Percentiles rank a stretch among this genome's conserved stretches.
These are phyloP conservation scores for Euzetes globulus DNA, from an alignment of 2,888 invertebrate species.

Conservation along the genomic window DNA sequence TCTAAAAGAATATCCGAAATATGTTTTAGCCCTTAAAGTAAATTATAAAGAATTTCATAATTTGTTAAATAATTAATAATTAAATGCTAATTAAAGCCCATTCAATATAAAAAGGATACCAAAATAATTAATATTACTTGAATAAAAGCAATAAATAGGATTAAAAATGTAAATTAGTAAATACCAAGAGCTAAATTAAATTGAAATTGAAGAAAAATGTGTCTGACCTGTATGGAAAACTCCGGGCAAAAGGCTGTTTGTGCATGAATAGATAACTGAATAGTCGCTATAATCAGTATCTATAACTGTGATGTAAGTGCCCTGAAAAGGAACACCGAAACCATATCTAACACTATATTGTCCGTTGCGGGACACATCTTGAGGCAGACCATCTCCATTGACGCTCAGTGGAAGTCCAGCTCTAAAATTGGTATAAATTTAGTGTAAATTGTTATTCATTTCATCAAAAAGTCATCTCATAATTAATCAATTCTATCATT, in stretches of 20 bases:
- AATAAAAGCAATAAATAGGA: no score
- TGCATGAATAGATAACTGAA: constrained; percentile 37
- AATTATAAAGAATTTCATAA: neutral
- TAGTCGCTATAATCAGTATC: constrained; percentile 39
- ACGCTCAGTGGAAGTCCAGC: constrained; percentile 38
- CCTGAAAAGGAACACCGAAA: constrained; percentile 39
- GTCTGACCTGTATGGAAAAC: constrained; percentile 38
- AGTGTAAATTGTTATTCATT: no score
- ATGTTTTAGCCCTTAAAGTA: no score
- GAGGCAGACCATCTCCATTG: constrained; percentile 38
- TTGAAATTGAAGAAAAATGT: neutral
- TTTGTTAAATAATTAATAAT: no score
- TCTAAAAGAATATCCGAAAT: no score
- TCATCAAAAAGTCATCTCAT: neutral
- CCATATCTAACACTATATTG: constrained; percentile 38
- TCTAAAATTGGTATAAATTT: constrained; percentile 2
- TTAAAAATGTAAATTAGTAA: no score
- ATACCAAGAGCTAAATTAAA: no score
- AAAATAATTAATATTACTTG: no score
- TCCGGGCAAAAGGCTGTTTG: constrained; percentile 38
- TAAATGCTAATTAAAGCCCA: no score
- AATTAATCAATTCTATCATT: neutral
- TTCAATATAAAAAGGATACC: no score
- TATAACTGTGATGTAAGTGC: constrained; percentile 34
- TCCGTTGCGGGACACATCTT: constrained; percentile 35